These are phyloP conservation scores for Morone saxatilis DNA, from an alignment of 2,113 vertebrate species.

Conservation along the genomic window DNA sequence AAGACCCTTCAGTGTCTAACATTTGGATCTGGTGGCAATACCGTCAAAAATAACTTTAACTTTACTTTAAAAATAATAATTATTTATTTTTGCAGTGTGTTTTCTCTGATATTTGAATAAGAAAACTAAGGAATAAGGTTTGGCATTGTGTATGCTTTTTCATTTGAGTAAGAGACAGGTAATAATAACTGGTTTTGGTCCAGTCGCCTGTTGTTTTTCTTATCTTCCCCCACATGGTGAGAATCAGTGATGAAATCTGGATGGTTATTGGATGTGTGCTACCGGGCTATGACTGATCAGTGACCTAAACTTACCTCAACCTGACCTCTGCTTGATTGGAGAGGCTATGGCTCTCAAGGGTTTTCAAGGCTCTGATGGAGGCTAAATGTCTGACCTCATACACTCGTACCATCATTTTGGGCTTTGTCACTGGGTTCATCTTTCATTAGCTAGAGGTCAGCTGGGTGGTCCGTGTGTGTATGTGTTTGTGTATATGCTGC, in stretches of 20 bases:
- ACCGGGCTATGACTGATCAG: constrained; percentile 12
- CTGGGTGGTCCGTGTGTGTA: not conserved
- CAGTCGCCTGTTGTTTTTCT: not conserved
- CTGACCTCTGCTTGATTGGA: constrained; percentile 39
- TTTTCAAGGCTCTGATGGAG: constrained; percentile 3
- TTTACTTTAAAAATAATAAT: too few species aligned
- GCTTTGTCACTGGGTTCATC: constrained; percentile 17
- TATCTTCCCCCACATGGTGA: not conserved
- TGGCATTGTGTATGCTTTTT: not conserved
- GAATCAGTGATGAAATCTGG: constrained; percentile 2
- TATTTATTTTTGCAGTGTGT: not conserved
- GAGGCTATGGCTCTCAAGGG: not conserved
- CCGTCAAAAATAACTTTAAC: too few species aligned
- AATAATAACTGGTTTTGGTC: not conserved
- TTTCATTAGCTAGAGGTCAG: constrained; percentile 43
- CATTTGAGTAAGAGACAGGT: not conserved
- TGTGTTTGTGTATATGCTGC: not conserved
- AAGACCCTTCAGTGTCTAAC: too few species aligned
- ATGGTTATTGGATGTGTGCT: constrained; percentile 24
- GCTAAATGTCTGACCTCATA: constrained; percentile 37
- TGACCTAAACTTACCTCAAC: constrained; percentile 26
- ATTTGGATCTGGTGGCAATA: too few species aligned
- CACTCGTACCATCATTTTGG: constrained; percentile 21
- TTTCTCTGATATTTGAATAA: not conserved
- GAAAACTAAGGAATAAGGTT: not conserved